Evolutionary conservation across 1,140 invertebrate genomes (phyloP).

Genomic region (Brachionus koreanus): DNA sequence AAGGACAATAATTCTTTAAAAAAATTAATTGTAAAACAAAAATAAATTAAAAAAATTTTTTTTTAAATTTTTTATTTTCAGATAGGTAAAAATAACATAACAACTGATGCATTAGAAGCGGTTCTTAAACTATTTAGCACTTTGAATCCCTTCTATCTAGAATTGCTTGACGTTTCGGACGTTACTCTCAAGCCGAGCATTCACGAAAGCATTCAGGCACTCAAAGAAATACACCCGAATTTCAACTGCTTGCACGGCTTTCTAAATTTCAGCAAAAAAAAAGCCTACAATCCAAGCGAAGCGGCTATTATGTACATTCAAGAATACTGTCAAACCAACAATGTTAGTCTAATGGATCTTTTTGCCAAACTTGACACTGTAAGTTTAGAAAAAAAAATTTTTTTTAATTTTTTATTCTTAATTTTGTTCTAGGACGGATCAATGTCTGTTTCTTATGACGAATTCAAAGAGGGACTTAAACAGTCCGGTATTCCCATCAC

Average conservation of each 20-base stretch:
- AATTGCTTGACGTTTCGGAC: conserved; percentile 26
- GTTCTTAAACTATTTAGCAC: conserved; percentile 33
- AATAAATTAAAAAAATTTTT: not conserved
- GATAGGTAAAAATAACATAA: conserved; percentile 37
- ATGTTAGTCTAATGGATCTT: conserved; percentile 50
- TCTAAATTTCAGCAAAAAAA: conserved; percentile 47
- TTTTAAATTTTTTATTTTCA: not conserved
- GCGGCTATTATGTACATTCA: conserved; percentile 50
- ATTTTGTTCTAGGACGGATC: conserved; percentile 48
- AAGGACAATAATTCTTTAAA: conserved; percentile 44
- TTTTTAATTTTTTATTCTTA: not conserved
- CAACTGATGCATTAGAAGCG: conserved; percentile 5
- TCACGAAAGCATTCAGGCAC: not conserved
- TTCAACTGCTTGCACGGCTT: conserved; percentile 46
- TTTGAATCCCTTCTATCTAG: not conserved
- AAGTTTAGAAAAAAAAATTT: not conserved
- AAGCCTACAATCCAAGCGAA: conserved; percentile 49
- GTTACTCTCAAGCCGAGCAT: conserved; percentile 35
- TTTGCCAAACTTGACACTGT: conserved; percentile 50
- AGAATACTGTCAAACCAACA: conserved; percentile 49
- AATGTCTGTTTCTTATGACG: conserved; percentile 51
- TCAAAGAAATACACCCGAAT: conserved; percentile 32
- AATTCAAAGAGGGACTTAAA: conserved; percentile 52
- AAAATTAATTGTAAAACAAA: conserved; percentile 43
- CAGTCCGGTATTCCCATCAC: conserved; percentile 48